Base-by-base conservation (phyloP, 2,888 invertebrate genomes). In the Hermaeophaga mercurialis region DNA sequence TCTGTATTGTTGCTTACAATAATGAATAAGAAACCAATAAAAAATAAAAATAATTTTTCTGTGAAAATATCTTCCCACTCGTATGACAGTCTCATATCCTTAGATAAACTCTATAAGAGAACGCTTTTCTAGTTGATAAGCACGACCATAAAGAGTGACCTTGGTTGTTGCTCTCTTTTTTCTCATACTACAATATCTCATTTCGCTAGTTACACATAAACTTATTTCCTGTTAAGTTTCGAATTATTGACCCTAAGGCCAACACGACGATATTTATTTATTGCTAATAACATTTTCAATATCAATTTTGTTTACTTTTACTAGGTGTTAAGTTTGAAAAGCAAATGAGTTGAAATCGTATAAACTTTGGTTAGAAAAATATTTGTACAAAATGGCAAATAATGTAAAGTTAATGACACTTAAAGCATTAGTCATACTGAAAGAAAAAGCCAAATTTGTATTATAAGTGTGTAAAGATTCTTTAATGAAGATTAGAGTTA, bases 181-280 rank as follows among this genome's bases (percentile, higher is more conserved):
- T 28, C 2, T 28, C 4, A 28, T 28, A 28, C 8, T 28, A 28
- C 9, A n/a, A 5, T 22, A 28, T 28, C 28, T 28, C 9, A 28
- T 9, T 28, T 9, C 28, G 28, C 28, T 28, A 9, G 9, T 2
- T 28, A 8, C 28, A 28, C 28, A 28, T 7, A n/a, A n/a, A 22
- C 28, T 28, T 28, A 53, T 43, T 57, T 57, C 57, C 53, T 41
- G 52, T 44, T 43, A 53, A 57, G 6, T 53, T 53, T 48, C 43
- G 57, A 57, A 53, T 36, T 47, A 47, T 53, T 57, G 57, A 57
- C 57, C 57, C 53, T 57, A 9, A 9, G 28, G 28, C 4, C 22
- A 22, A 22, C 22, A 5, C 22, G 22, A 22, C 22, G 22, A 5
- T 22, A 22, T 22, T 22, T 7, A 7, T 22, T 22, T 22, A 22